Evolutionary conservation across 2,888 invertebrate species (phyloP), one percentile per base, ranked within the genome.

Genomic region (Ophion ventricosus): DNA sequence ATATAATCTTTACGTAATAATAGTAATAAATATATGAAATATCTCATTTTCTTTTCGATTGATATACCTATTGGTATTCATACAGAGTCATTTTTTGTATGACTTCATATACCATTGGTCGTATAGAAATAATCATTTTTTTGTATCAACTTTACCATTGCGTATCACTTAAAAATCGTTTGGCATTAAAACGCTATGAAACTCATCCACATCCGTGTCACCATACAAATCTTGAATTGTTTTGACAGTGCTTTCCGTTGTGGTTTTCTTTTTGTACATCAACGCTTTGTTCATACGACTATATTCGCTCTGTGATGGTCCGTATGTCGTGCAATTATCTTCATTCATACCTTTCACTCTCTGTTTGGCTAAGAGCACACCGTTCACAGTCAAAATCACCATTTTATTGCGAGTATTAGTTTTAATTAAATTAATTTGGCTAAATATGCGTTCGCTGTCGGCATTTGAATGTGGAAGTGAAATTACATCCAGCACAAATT

Each of bases 381-480:
- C 77, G 67, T 82, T 83, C 20, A 83, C 26, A 7, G 82, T 67
- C 2, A 54, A 11, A 61, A 74, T 79, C 5, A 57, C 64, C 3
- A 81, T 40, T 49, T 77, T 69, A 78, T 85, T 85, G 40, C 81
- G 57, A 23, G 64, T 70, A 49, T 79, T 79, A 3, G 78, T 75
- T 59, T 83, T 85, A 1, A 69, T 73, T 40, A 85, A 75, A 56
- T 85, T 80, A 0, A 82, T 64, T 5, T 57, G 35, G 35, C 76
- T 80, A 61, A 82, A 85, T 11, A 85, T 59, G 11, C 76, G 40
- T 35, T 85, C 81, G 64, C 81, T 75, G 10, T 85, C 76, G n/a
- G 85, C 82, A 56, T 85, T 83, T 29, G 85, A 78, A 76, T 83
- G 75, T 17, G 83, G 83, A n/a, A 85, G 75, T 20, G 76, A 85